Percentiles rank a stretch among this genome's conserved stretches.
These are phyloP conservation scores for Pteria penguin DNA, from an alignment of 2,888 invertebrate genomes.

Conservation along the genomic window DNA sequence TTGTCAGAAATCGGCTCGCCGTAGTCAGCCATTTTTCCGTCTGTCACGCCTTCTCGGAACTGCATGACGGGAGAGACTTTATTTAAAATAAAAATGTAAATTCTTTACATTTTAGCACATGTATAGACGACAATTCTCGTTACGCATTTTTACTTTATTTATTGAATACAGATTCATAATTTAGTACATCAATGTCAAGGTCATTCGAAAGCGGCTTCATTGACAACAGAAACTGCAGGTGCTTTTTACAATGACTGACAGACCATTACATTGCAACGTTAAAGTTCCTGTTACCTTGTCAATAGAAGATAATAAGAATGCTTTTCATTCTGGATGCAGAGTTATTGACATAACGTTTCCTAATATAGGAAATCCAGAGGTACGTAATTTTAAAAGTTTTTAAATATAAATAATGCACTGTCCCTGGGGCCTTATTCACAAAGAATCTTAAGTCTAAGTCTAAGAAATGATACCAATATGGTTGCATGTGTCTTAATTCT, in stretches of 20 bases:
- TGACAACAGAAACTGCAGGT: slow-evolving; percentile 43
- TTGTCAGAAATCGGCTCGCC: slow-evolving; percentile 72
- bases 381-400: too few species aligned
- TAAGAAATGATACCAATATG: too few species aligned
- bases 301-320: slow-evolving; percentile 65
- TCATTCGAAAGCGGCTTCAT: slow-evolving; percentile 42
- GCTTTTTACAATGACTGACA: slow-evolving; percentile 56
- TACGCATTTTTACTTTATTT: too few species aligned
- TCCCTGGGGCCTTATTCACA: too few species aligned
- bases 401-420: too few species aligned
- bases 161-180: too few species aligned
- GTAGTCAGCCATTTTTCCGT: slow-evolving; percentile 70
- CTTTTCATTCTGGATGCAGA: slow-evolving; percentile 73
- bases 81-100: too few species aligned
- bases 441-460: too few species aligned
- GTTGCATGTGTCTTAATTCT: too few species aligned
- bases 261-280: slow-evolving; percentile 69
- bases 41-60: slow-evolving; percentile 56
- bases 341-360: slow-evolving; percentile 76
- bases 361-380: slow-evolving; percentile 75
- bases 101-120: too few species aligned
- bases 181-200: slow-evolving; percentile 37
- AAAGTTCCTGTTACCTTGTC: slow-evolving; percentile 68
- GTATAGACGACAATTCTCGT: too few species aligned
- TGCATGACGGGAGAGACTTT: background rate